phyloP scores from a whole-genome alignment of 2,113 vertebrate genomes.

The Ia io region DNA sequence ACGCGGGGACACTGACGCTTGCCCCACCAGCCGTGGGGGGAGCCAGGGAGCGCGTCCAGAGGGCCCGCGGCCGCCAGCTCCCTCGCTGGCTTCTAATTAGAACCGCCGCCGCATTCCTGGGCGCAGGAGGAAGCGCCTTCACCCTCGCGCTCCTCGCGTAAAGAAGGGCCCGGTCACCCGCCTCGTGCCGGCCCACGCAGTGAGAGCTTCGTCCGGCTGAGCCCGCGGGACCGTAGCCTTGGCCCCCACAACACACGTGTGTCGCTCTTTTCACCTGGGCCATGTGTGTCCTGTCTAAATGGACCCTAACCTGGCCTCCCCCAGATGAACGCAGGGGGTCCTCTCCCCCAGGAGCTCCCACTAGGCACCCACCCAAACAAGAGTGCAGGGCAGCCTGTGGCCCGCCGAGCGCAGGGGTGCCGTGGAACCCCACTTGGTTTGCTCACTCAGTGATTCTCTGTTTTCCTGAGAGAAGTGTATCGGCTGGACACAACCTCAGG shows the following conservation, averaged over 20 bases:
- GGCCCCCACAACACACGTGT: neutral
- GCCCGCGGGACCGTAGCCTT: neutral
- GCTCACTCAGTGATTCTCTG: neutral
- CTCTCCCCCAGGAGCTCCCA: neutral
- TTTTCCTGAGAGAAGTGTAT: neutral
- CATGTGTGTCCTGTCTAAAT: neutral
- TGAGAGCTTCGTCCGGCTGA: neutral
- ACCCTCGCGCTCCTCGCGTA: slow-evolving; percentile 16
- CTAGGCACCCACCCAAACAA: no score
- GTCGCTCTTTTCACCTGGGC: neutral
- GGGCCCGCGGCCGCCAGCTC: slow-evolving; percentile 26
- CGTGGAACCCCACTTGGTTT: neutral
- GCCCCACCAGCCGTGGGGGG: neutral
- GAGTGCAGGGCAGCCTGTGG: neutral
- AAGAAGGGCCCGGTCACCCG: slow-evolving; percentile 29
- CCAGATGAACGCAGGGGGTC: neutral
- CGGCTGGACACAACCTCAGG: neutral
- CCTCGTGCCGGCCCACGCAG: neutral
- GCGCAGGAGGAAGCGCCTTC: slow-evolving; percentile 43
- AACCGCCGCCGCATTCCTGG: slow-evolving; percentile 51
- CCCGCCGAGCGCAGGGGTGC: neutral
- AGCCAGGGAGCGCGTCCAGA: neutral
- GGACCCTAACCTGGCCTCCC: neutral
- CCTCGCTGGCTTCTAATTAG: slow-evolving; percentile 69
- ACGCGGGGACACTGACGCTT: neutral